Percentiles rank a stretch among this genome's conserved stretches.
These are phyloP conservation scores for Limnephilus rhombicus DNA, from an alignment of 2,888 invertebrate genomes.

Conservation along the genomic window DNA sequence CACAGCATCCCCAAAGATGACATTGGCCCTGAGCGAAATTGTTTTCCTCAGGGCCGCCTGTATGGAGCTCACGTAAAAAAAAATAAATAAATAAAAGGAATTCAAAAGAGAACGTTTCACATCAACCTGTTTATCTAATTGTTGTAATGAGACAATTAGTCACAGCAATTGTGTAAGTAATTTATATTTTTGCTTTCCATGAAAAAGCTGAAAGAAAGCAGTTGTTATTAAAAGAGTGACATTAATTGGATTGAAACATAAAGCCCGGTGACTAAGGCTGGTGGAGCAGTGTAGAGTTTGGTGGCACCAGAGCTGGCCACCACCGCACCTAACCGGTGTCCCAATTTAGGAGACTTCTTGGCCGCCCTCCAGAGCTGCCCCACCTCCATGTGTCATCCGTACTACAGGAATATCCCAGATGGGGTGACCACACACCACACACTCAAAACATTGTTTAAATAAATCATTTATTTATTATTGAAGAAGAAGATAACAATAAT, in stretches of 20 bases:
- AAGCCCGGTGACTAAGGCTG: neutral
- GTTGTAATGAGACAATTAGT: neutral
- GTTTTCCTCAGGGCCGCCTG: no score
- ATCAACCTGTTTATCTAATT: neutral
- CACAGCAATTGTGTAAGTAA: neutral
- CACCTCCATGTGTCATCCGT: neutral
- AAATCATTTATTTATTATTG: no score
- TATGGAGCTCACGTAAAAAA: no score
- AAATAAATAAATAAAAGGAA: no score
- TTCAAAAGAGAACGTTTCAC: no score
- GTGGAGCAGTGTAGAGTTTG: neutral
- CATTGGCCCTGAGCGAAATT: no score
- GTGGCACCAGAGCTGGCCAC: neutral
- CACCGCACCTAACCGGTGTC: neutral
- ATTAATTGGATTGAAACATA: neutral
- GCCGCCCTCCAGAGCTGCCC: constrained; percentile 9
- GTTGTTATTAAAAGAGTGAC: neutral
- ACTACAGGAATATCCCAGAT: constrained; percentile 8
- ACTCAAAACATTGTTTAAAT: neutral
- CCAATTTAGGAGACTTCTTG: constrained; percentile 22
- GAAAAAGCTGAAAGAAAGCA: no score
- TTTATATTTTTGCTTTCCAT: neutral
- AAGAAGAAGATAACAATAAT: no score
- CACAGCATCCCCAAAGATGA: no score
- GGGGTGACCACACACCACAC: neutral